Base-by-base conservation (phyloP, 2,888 invertebrate genomes). In the Cerastis leucographa region DNA sequence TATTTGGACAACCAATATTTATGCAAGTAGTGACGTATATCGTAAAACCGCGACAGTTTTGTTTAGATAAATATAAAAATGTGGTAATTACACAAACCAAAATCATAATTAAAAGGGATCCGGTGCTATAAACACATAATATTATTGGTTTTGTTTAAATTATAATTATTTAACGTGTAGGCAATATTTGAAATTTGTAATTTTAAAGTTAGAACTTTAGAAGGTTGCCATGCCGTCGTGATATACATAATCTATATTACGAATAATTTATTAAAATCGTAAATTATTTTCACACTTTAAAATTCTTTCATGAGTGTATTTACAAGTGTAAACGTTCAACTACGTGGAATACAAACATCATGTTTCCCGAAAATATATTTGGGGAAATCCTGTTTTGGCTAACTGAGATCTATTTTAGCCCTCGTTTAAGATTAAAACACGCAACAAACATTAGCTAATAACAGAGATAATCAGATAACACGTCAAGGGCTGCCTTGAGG, bases 71-170 rank as follows among this genome's bases (percentile, higher is more conserved):
- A 64, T 35, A 73, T 73, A 71, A 61, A 71, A 84, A 73, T 73
- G 46, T 56, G 19, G 29, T 51, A 19, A 71, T 35, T 69, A 71
- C 17, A 80, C 35, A 66, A 70, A 40, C 64, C 40, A 42, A 69
- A 66, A 51, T 22, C 61, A 22, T 66, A 62, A 64, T 72, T 35
- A 49, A 44, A 68, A 64, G 51, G 74, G 35, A 61, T 80, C 49
- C 56, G 54, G 65, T 72, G 64, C 35, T 3, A 35, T 35, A 35
- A 35, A 35, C 35, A 49, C 51, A 61, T 61, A 29, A 56, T 12
- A 14, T 22, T 66, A 35, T 81, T 85, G 40, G 42, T 76, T 67
- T 81, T 67, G 72, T 76, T 72, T 70, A 42, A 75, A 75, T 74
- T 70, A 69, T 65, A 35, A 62, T 56, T 78, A 59, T 68, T 29